phyloP scores from a whole-genome alignment of 2,888 invertebrate genomes.

The Pristionchus exspectatus region DNA sequence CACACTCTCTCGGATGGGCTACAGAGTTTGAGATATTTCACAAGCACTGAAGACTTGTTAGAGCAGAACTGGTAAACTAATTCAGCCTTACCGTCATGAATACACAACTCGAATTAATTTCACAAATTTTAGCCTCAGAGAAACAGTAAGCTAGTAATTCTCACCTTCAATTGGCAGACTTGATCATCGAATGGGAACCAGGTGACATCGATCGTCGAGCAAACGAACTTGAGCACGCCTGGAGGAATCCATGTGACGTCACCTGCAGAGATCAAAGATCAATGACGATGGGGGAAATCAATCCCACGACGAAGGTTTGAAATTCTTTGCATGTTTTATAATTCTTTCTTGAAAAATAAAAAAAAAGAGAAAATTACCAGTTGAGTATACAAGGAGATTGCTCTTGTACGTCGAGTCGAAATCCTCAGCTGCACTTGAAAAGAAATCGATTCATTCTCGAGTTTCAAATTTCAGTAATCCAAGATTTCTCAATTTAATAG shows the following conservation, averaged over 20 bases:
- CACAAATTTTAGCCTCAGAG: not conserved
- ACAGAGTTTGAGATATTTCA: not conserved
- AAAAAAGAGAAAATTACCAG: not conserved
- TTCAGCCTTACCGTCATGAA: too few relatives aligned
- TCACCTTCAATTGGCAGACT: slow-evolving; percentile 68
- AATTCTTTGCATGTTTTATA: too few relatives aligned
- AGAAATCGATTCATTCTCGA: not conserved
- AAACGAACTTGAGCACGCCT: slow-evolving; percentile 50
- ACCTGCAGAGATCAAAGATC: slow-evolving; percentile 58
- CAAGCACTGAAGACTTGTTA: too few relatives aligned
- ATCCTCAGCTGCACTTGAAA: slow-evolving; percentile 67
- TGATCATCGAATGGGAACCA: slow-evolving; percentile 99
- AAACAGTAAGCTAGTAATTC: not conserved
- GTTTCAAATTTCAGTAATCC: too few relatives aligned
- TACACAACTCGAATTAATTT: too few relatives aligned
- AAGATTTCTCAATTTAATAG: too few relatives aligned
- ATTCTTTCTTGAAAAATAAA: too few relatives aligned
- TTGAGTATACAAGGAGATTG: slow-evolving; percentile 69
- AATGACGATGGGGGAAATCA: not conserved
- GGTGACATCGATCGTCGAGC: slow-evolving; percentile 84
- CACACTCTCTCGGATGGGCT: not conserved
- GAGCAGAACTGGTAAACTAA: too few relatives aligned
- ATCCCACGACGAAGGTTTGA: too few relatives aligned
- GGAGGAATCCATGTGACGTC: slow-evolving; percentile 76
- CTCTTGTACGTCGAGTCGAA: slow-evolving; percentile 73